phyloP scores from a whole-genome alignment of 1,140 invertebrate genomes.

The Scaptomyza hsui region DNA sequence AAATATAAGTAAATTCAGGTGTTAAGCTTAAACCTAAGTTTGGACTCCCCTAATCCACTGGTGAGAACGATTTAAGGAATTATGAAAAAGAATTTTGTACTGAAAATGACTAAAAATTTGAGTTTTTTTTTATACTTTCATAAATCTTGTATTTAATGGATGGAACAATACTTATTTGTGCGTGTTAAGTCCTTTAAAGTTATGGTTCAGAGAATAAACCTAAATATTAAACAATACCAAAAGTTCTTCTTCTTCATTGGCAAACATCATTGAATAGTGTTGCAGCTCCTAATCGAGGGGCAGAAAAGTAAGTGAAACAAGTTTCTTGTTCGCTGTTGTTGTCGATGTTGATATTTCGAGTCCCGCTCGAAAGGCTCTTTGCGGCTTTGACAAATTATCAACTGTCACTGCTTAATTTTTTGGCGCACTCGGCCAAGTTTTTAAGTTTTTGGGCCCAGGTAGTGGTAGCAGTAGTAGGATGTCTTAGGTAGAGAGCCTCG shows the following conservation, averaged over 20 bases:
- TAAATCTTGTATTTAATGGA: too few species aligned
- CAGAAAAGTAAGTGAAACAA: slow-evolving; percentile 47
- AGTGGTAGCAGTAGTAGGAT: too few species aligned
- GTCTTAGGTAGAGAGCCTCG: slow-evolving; percentile 17
- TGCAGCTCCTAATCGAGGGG: background rate
- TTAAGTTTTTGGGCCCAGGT: slow-evolving; percentile 20
- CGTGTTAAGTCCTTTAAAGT: too few species aligned
- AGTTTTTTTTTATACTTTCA: too few species aligned
- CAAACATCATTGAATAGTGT: slow-evolving; percentile 5
- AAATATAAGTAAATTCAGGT: too few species aligned
- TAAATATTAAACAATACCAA: background rate
- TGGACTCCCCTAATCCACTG: too few species aligned
- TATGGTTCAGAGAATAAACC: background rate
- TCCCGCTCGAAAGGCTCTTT: slow-evolving; percentile 27
- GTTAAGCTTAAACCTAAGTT: too few species aligned
- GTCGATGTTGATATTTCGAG: slow-evolving; percentile 18
- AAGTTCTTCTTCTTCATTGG: background rate
- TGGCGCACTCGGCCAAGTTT: slow-evolving; percentile 68
- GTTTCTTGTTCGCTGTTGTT: slow-evolving; percentile 47
- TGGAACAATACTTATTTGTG: too few species aligned
- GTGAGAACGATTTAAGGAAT: too few species aligned
- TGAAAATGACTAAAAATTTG: too few species aligned
- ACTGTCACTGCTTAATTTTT: slow-evolving; percentile 82
- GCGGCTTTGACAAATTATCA: slow-evolving; percentile 79
- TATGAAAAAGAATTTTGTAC: too few species aligned